These are phyloP conservation scores for Temnopleurus reevesii DNA, from an alignment of 53 echinoderm and acorn worm genomes.

Conservation along the genomic window DNA sequence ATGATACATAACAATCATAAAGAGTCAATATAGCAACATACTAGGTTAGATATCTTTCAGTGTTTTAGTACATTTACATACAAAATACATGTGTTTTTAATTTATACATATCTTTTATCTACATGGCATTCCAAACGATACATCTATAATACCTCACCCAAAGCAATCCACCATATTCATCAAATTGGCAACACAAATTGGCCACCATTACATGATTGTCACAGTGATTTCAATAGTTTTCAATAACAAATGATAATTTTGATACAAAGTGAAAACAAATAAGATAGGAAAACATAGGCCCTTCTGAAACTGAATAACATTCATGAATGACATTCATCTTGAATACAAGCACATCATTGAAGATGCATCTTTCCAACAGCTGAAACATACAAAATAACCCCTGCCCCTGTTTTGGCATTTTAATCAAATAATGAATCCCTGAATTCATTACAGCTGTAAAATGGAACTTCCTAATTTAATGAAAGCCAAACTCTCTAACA, in stretches of 20 bases:
- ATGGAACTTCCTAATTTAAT: too few species aligned
- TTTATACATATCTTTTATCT: conserved; percentile 58
- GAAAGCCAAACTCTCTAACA: too few species aligned
- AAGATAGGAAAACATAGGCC: background rate
- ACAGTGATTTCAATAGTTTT: conserved; percentile 24
- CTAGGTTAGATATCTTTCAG: conserved; percentile 26
- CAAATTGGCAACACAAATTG: conserved; percentile 38
- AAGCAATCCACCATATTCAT: background rate
- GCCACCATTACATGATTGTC: conserved; percentile 39
- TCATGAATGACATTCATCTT: too few species aligned
- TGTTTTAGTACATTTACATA: conserved; percentile 58
- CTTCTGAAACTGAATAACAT: background rate
- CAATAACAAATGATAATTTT: conserved; percentile 15
- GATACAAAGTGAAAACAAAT: background rate
- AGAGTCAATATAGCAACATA: conserved; percentile 24
- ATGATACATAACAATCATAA: conserved; percentile 40
- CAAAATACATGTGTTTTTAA: conserved; percentile 43
- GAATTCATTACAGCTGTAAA: too few species aligned
- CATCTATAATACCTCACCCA: background rate
- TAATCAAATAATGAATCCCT: too few species aligned
- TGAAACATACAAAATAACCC: too few species aligned
- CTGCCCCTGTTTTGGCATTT: too few species aligned
- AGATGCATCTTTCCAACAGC: too few species aligned
- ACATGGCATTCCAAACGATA: conserved; percentile 51
- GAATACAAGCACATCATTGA: too few species aligned